Percentiles rank a stretch among this genome's conserved stretches.
phyloP scores from a whole-genome alignment of 1,140 invertebrate genomes.

The Nomia melanderi region DNA sequence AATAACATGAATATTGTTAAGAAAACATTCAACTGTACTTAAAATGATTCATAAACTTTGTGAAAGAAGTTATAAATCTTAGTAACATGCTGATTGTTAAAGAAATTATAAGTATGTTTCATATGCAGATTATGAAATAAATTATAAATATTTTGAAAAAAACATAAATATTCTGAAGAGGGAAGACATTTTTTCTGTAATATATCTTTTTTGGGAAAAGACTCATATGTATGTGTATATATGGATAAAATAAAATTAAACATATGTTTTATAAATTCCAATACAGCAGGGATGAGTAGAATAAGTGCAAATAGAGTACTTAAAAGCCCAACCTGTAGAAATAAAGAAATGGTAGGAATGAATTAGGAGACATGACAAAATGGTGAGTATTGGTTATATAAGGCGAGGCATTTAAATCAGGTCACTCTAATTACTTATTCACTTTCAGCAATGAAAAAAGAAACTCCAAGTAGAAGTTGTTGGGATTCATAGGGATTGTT shows the following conservation, averaged over 20 bases:
- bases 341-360: constrained; percentile 70
- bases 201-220: not conserved
- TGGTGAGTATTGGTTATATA: constrained; percentile 26
- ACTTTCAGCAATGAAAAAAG: not conserved
- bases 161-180: not conserved
- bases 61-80: not conserved
- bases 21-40: not conserved
- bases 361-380: constrained; percentile 55
- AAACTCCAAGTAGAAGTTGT: not conserved
- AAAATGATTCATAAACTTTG: constrained; percentile 7
- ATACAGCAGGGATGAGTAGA: constrained; percentile 3
- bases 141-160: constrained; percentile 52
- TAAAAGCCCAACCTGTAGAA: constrained; percentile 78
- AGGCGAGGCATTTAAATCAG: constrained; percentile 9
- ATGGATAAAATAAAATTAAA: not conserved
- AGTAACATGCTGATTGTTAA: constrained; percentile 19
- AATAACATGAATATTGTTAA: constrained; percentile 12
- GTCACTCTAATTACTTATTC: not conserved
- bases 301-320: constrained; percentile 64
- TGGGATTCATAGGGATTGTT: not conserved
- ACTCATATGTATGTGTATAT: not conserved
- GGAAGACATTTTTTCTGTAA: not conserved
- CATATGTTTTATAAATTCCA: not conserved
- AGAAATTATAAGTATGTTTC: constrained; percentile 34
- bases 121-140: constrained; percentile 2